phyloP scores from a whole-genome alignment of 1,140 invertebrate species.

The Octopus sinensis region DNA sequence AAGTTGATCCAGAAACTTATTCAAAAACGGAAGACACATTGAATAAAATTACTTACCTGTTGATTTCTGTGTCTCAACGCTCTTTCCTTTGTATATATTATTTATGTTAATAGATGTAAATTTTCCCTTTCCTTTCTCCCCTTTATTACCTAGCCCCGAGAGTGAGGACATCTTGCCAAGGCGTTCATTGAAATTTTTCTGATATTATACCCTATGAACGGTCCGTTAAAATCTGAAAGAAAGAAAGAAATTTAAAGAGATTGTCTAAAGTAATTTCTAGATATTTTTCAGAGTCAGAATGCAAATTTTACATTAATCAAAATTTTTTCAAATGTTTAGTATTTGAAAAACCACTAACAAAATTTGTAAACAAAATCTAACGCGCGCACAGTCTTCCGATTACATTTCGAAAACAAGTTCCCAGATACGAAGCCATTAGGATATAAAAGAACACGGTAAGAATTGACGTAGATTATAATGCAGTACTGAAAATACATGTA shows the following conservation, averaged over 20 bases:
- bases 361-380: too few relatives aligned
- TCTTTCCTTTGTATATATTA: conserved; percentile 84
- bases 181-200: conserved; percentile 67
- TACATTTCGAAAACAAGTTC: too few relatives aligned
- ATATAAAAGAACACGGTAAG: too few relatives aligned
- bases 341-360: too few relatives aligned
- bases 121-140: conserved; percentile 91
- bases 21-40: neutral
- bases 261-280: too few relatives aligned
- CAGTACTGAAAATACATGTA: too few relatives aligned
- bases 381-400: too few relatives aligned
- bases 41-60: conserved; percentile 48
- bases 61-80: conserved; percentile 59
- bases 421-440: too few relatives aligned
- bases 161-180: conserved; percentile 85
- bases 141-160: conserved; percentile 76
- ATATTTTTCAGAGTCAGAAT: too few relatives aligned
- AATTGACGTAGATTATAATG: too few relatives aligned
- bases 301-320: too few relatives aligned
- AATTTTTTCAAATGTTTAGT: too few relatives aligned
- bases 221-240: conserved; percentile 64
- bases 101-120: conserved; percentile 96
- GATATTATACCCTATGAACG: conserved; percentile 58
- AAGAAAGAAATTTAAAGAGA: conserved; percentile 21
- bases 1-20: neutral